phyloP scores from a whole-genome alignment of 2,797 vertebrate genomes.

The Pipistrellus pygmaeus region DNA sequence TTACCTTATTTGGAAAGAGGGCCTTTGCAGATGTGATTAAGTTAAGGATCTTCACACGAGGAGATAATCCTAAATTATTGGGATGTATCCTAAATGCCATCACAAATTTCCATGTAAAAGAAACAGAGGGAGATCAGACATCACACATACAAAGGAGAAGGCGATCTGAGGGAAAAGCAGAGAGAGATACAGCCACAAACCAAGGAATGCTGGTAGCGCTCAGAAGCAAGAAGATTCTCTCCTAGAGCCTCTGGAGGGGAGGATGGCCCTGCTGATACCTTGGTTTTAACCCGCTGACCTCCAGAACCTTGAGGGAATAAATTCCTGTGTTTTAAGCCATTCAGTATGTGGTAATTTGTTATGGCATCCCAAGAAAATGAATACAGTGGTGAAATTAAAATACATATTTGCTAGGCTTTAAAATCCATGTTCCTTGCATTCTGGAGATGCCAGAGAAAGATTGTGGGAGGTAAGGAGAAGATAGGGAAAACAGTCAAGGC shows the following conservation, averaged over 20 bases:
- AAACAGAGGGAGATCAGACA: neutral
- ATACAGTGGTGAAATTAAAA: conserved; percentile 29
- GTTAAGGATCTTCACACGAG: neutral
- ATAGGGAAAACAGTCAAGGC: neutral
- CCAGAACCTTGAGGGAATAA: neutral
- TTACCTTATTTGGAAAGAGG: neutral
- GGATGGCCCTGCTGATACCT: rapidly evolving
- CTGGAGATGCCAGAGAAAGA: neutral
- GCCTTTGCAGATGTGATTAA: neutral
- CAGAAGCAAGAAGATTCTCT: neutral
- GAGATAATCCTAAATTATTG: neutral
- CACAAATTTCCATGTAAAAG: neutral
- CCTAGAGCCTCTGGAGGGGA: neutral
- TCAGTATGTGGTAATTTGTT: neutral
- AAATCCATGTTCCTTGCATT: conserved; percentile 17
- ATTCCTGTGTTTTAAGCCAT: conserved; percentile 19
- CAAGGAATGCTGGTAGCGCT: neutral
- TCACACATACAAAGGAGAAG: neutral
- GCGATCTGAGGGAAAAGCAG: neutral
- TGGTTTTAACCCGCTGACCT: neutral
- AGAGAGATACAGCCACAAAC: neutral
- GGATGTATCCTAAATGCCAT: neutral
- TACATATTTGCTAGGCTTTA: neutral
- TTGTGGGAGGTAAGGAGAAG: neutral
- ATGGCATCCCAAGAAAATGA: neutral